Conservation (phyloP, 2,888 invertebrate species). For the Lasioglossum marginatum region DNA sequence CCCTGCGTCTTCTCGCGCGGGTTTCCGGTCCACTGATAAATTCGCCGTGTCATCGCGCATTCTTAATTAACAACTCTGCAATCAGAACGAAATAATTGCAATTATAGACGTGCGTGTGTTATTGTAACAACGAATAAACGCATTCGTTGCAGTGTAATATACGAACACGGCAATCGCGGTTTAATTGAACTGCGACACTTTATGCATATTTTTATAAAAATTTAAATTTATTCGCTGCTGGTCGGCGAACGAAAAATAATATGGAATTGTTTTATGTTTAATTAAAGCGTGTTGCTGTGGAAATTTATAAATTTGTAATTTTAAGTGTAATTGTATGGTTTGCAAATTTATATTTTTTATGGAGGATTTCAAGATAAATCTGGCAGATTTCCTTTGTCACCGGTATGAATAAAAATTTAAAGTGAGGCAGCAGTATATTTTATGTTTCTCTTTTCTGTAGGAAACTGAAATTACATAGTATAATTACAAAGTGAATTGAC, state of each 20-base stretch:
- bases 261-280: not conserved
- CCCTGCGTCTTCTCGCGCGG: slow-evolving; percentile 80
- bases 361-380: not conserved
- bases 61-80: slow-evolving; percentile 83
- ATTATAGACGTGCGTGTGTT: not conserved
- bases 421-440: not conserved
- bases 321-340: not conserved
- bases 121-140: not conserved
- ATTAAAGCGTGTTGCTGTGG: not conserved
- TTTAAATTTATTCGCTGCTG: not conserved
- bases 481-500: no score
- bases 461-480: no score
- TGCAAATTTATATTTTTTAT: not conserved
- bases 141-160: not conserved
- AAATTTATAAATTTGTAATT: not conserved
- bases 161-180: not conserved
- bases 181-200: not conserved
- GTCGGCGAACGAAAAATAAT: not conserved
- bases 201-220: not conserved
- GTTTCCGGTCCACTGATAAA: slow-evolving; percentile 83
- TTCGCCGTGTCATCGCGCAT: slow-evolving; percentile 84
- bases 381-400: not conserved
- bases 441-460: not conserved
- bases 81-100: slow-evolving; percentile 39
- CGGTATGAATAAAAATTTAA: not conserved